Evolutionary conservation across 2,888 invertebrate genomes (phyloP).

Genomic region (Anoplius nigerrimus): DNA sequence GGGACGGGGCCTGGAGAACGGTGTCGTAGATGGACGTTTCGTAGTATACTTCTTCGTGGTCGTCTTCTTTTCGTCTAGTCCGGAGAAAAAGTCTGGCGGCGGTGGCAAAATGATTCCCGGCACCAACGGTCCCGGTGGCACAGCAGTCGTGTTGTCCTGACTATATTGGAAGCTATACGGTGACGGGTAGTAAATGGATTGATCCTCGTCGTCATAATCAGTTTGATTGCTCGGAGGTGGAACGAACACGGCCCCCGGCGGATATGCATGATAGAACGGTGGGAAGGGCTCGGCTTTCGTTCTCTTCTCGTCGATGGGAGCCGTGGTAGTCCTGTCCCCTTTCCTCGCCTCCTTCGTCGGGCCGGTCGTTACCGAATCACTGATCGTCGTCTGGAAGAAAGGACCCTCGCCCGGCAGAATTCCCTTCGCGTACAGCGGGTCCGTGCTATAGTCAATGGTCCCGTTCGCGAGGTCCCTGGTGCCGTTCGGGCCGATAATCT

Average conservation of each 20-base stretch:
- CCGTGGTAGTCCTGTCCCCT: conserved; percentile 73
- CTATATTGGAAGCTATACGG: conserved; percentile 92
- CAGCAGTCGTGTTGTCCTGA: conserved; percentile 84
- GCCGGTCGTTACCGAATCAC: no score
- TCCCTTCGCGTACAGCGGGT: conserved; percentile 72
- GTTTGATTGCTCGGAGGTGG: conserved; percentile 80
- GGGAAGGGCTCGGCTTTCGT: conserved; percentile 69
- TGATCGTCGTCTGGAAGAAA: conserved; percentile 75
- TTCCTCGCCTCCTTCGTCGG: conserved; percentile 72
- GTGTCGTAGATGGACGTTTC: conserved; percentile 61
- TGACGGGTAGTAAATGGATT: conserved; percentile 93
- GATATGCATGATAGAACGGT: conserved; percentile 76
- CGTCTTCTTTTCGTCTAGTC: conserved; percentile 77
- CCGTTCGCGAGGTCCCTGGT: conserved; percentile 80
- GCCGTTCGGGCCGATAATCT: conserved; percentile 89
- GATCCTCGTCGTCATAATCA: conserved; percentile 91
- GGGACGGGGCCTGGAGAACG: conserved; percentile 39
- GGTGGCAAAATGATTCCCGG: conserved; percentile 93
- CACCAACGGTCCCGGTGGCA: conserved; percentile 90
- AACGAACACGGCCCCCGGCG: conserved; percentile 80
- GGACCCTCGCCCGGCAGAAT: conserved; percentile 76
- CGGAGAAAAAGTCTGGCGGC: conserved; percentile 90
- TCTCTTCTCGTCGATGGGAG: conserved; percentile 47
- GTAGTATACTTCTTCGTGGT: conserved; percentile 60
- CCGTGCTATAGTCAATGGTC: conserved; percentile 53